Base-by-base conservation (phyloP, 2,113 vertebrate genomes). In the Nannospalax galili region DNA sequence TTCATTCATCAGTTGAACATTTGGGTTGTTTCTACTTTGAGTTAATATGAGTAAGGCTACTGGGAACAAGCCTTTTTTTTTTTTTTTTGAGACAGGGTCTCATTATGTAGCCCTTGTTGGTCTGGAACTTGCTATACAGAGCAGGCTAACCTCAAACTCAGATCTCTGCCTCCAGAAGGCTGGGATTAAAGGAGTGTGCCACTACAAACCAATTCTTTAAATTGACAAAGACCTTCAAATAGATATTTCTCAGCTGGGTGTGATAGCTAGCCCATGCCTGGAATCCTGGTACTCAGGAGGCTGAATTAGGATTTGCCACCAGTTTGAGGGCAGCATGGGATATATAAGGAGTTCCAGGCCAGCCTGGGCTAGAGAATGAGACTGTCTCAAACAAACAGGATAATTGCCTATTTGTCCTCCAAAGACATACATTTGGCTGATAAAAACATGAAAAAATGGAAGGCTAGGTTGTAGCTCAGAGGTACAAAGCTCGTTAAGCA, bases 11-110 rank as follows among this genome's bases (percentile, higher is more conserved):
- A 85, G 72, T 67, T 82, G 24, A 82, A 19, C 37, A 42, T 40
- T 17, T 82, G 26, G 58, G 80, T 26, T 64, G 60, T 84, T 65
- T 52, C 28, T 67, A 19, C 48, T 93, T 67, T 77, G 52, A 40
- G 30, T 81, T 90, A 62, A 82, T 87, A 86, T 94, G 24, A 94
- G 84, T 58, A 86, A 92, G 64, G 9, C n/a, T 90, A 26, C 60
- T 56, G 86, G 2, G 35, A 75, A 62, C 60, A 62, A 81, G 16
- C 60, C 22, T 60, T 35, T 37, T 80, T 80, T 80, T 37, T 52
- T 52, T 52, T 52, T 52, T 52, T 52, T 52, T 52, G 48, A 52
- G 48, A 52, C 48, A 52, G 48, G 48, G 11, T 52, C 48, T 52
- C 6, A 52, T 52, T 52, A 52, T 11, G 6, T 52, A 52, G 6